Evolutionary conservation across 2,113 vertebrate genomes (phyloP).

Genomic region (Microtus ochrogaster): DNA sequence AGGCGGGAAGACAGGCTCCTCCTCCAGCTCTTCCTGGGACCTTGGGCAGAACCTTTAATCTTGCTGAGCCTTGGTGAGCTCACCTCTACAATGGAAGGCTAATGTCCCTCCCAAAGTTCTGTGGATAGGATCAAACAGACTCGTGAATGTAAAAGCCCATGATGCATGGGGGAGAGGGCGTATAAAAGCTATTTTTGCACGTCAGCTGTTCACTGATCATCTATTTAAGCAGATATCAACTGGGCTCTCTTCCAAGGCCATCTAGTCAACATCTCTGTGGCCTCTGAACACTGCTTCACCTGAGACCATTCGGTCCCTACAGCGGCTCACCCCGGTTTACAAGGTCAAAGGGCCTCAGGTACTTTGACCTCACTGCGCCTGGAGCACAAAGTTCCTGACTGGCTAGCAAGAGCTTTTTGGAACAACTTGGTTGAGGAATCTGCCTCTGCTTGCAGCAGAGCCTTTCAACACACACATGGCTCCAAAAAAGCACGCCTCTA

Average conservation of each 20-base stretch:
- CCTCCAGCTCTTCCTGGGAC: background rate
- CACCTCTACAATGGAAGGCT: conserved; percentile 38
- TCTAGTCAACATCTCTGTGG: background rate
- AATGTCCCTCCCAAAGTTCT: conserved; percentile 10
- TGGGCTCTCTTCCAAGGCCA: background rate
- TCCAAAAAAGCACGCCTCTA: background rate
- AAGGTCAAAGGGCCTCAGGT: background rate
- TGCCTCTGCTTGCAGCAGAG: background rate
- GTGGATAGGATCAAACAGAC: conserved; percentile 51
- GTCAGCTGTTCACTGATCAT: background rate
- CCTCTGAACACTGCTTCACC: background rate
- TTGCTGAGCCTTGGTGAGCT: background rate
- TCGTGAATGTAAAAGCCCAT: background rate
- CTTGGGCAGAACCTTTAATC: conserved; percentile 47
- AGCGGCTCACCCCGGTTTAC: background rate
- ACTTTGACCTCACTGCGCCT: background rate
- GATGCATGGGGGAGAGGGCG: background rate
- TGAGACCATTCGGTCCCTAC: background rate
- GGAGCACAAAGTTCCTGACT: background rate
- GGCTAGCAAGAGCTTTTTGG: background rate
- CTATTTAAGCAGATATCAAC: background rate
- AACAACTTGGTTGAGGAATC: background rate
- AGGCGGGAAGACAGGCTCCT: background rate
- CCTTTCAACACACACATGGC: background rate
- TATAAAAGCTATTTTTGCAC: background rate